Base-by-base conservation (phyloP, 2,113 vertebrate genomes). In the Brienomyrus brachyistius region DNA sequence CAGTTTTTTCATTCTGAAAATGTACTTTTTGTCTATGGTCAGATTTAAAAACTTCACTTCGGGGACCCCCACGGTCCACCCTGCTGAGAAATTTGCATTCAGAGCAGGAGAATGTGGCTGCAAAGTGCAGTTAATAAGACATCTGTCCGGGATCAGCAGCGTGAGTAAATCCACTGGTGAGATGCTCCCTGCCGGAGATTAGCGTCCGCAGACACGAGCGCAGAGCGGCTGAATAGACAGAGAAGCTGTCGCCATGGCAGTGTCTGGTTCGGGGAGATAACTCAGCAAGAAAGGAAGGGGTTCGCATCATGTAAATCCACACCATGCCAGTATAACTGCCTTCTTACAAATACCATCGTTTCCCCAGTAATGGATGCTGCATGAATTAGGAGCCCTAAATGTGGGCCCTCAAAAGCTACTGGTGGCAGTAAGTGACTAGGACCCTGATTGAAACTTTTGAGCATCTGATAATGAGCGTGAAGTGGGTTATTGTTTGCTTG, bases 1-100 rank as follows among this genome's bases (percentile, higher is more conserved):
- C 15, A 19, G 1, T 82, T 82, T 82, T 89, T 45, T 47, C 82
- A 84, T 84, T 84, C 45, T 84, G 82, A 82, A 50, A 88, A 88
- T 47, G 40, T 45, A 17, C n/a, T 48, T 70, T 27, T 59, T 86
- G 56, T n/a, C 43, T 43, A 59, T 80, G n/a, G 17, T 89, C 83
- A 47, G 19, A 35, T 50, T 82, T 50, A 17, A 70, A 15, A 1
- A 45, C 19, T 54, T 82, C 15, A 23, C 10, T 85, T 56, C 56
- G 11, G 15, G 19, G 13, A 23, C 35, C 43, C 10, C 9, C 1
- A 7, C 31, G 40, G 85, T 86, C 89, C 82, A 31, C 10, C n/a
- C 9, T 19, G 40, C 17, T 0, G 23, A 31, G 19, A 35, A 82
- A 59, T 83, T 66, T 56, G 52, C 77, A 85, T n/a, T 62, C n/a